Evolutionary conservation across 2,888 invertebrate genomes (phyloP), one percentile per base, ranked within the genome.

Genomic region (Zeuzera pyrina): DNA sequence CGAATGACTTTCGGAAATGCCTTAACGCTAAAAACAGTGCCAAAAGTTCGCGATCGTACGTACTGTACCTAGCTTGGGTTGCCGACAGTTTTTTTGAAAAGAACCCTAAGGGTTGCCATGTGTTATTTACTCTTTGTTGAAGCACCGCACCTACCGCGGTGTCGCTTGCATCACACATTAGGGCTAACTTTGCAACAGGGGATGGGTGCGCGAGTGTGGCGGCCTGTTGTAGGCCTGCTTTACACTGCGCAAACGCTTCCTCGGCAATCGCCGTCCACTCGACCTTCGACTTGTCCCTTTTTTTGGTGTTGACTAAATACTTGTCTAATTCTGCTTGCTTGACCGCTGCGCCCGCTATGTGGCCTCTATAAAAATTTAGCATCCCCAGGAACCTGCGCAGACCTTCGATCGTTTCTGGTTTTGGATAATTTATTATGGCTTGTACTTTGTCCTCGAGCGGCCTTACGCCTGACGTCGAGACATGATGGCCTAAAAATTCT

Each of bases 321-420:
- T 12, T 32, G 12, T 43, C 31, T 10, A 41, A 21, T 6, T 3
- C 4, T 3, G n/a, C 28, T 27, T 36, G 36, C 1, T 11, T 3
- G 7, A 15, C 5, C 4, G 34, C 32, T 10, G 34, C 36, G 10
- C 27, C 12, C n/a, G 34, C 34, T 8, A 35, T 31, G 26, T 12
- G 3, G 3, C n/a, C 12, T 25, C 40, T 23, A 12, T 42, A 42
- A 21, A 36, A 39, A 15, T 40, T 40, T 11, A 34, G 19, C 31
- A 32, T 35, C 1, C 39, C 41, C 8, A 41, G 6, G 12, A 43
- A 43, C 11, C 36, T 22, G 3, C 34, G 23, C 25, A 43, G 27
- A n/a, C 36, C 24, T 12, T 34, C n/a, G 2, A 36, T 22, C 1
- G 31, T 39, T 15, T 35, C 13, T 2, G 37, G 40, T 19, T 22